Evolutionary conservation across 2,113 vertebrate species (phyloP).

Genomic region (Erpornis zantholeuca): DNA sequence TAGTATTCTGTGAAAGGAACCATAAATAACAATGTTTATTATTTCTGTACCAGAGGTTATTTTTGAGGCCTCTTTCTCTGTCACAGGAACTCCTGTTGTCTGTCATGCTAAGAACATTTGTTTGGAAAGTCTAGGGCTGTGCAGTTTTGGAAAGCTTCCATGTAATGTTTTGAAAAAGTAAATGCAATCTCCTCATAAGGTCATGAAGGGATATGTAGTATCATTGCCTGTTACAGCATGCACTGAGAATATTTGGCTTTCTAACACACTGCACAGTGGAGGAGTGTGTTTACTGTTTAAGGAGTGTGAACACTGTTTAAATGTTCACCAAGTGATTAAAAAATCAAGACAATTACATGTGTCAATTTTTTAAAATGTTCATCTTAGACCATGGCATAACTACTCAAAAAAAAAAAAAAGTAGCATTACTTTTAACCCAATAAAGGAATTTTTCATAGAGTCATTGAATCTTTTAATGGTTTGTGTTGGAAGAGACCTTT

Average conservation of each 20-base stretch:
- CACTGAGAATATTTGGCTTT: background rate
- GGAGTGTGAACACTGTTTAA: background rate
- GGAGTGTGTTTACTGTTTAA: no score
- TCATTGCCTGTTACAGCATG: background rate
- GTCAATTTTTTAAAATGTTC: background rate
- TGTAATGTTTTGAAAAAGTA: background rate
- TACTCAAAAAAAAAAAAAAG: background rate
- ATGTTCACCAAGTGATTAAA: background rate
- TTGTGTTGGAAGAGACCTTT: background rate
- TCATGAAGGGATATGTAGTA: background rate
- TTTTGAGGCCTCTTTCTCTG: background rate
- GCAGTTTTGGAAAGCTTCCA: background rate
- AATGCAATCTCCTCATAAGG: background rate
- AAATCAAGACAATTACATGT: background rate
- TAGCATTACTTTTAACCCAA: background rate
- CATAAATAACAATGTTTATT: background rate
- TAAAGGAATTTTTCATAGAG: background rate
- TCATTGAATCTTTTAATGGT: background rate
- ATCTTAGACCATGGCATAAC: background rate
- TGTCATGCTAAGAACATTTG: background rate
- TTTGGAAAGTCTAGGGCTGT: background rate
- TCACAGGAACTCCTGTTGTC: background rate
- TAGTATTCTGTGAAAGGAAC: background rate
- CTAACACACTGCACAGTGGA: background rate
- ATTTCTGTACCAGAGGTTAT: background rate